Percentiles rank a stretch among this genome's conserved stretches.
Conservation (phyloP, 1,140 invertebrate species). For the Neodiprion virginianus region DNA sequence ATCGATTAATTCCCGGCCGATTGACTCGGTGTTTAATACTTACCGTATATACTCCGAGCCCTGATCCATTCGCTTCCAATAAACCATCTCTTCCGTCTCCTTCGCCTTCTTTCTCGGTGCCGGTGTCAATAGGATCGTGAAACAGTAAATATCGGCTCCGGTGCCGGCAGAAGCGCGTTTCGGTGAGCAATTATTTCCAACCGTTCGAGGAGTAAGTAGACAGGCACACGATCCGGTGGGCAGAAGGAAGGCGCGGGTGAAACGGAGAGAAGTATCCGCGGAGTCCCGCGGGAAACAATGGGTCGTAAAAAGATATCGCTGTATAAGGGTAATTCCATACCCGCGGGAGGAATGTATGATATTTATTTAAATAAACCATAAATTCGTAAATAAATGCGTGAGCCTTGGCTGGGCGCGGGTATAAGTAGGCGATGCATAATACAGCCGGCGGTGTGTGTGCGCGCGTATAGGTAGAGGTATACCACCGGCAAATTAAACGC, state of each 20-base stretch:
- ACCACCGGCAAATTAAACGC: background rate
- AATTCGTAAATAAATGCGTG: slow-evolving; percentile 12
- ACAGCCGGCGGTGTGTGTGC: background rate
- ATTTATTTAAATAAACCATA: slow-evolving; percentile 19
- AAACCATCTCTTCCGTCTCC: no score
- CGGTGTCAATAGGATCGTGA: no score
- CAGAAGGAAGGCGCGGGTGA: no score
- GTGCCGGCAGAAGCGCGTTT: no score
- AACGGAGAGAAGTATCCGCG: no score
- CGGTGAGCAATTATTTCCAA: no score
- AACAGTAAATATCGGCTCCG: no score
- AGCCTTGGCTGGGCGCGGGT: background rate
- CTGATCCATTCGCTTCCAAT: no score
- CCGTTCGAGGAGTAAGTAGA: no score
- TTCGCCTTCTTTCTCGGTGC: no score
- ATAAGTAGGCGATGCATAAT: background rate
- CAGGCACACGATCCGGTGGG: no score
- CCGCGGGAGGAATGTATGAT: background rate
- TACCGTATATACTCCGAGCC: background rate
- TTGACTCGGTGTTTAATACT: slow-evolving; percentile 1
- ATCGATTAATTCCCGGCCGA: slow-evolving; percentile 2
- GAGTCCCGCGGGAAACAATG: background rate
- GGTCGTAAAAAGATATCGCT: background rate
- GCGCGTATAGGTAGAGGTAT: background rate
- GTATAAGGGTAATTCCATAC: background rate